These are phyloP conservation scores for Gallinago undulata DNA, from an alignment of 2,113 vertebrate genomes.

Conservation along the genomic window DNA sequence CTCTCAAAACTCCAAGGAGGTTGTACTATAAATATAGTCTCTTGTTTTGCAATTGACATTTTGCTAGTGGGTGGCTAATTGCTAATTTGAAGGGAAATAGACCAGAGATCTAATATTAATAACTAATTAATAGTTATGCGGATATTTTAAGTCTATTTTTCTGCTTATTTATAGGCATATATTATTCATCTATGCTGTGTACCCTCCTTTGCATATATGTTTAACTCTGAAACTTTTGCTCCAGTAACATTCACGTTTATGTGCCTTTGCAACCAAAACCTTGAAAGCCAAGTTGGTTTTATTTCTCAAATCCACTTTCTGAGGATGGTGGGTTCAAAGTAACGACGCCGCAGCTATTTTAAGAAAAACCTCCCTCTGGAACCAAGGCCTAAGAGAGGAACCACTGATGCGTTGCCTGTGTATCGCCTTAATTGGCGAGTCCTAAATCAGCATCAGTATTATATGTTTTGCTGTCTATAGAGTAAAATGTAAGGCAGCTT, in stretches of 20 bases:
- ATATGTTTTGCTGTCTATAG: fast-evolving
- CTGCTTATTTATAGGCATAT: conserved; percentile 57
- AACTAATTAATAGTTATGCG: conserved; percentile 67
- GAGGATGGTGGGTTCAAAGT: not conserved
- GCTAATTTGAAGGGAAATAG: conserved; percentile 69
- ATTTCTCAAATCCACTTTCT: not conserved
- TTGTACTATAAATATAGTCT: conserved; percentile 50
- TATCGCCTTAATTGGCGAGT: not conserved
- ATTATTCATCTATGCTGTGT: conserved; percentile 35
- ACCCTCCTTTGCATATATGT: not conserved
- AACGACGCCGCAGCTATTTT: not conserved
- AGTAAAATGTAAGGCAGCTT: not conserved
- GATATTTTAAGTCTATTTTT: conserved; percentile 59
- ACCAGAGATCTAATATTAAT: conserved; percentile 63
- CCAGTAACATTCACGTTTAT: not conserved
- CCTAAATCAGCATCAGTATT: not conserved
- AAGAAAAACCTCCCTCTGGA: not conserved
- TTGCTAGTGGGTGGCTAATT: conserved; percentile 68
- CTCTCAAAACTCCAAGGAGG: conserved; percentile 44
- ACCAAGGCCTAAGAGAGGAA: not conserved
- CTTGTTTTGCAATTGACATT: conserved; percentile 67
- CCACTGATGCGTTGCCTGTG: fast-evolving
- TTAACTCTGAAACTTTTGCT: conserved; percentile 11
- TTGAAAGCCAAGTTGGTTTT: not conserved
- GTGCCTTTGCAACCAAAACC: not conserved